phyloP scores from a whole-genome alignment of 2,113 vertebrate species.

The Microcebus ravelobensis region DNA sequence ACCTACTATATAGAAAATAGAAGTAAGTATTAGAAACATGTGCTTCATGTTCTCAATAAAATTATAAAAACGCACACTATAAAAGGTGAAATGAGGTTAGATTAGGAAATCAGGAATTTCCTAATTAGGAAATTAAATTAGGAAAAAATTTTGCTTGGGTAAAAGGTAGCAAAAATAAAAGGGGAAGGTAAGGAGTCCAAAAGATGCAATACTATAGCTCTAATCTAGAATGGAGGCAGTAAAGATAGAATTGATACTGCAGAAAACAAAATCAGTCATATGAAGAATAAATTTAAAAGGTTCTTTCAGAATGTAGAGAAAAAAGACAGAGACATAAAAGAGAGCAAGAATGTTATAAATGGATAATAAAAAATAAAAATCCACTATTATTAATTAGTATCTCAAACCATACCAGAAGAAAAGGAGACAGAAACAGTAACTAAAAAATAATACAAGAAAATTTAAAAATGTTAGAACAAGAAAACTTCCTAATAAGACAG shows the following conservation, averaged over 20 bases:
- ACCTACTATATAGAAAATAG: neutral
- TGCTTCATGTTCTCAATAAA: neutral
- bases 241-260: neutral
- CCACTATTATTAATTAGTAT: neutral
- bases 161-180: neutral
- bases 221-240: neutral
- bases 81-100: neutral
- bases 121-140: neutral
- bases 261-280: neutral
- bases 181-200: neutral
- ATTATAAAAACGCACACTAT: neutral
- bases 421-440: neutral
- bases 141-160: neutral
- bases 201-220: neutral
- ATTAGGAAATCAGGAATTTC: neutral
- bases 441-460: constrained; percentile 11
- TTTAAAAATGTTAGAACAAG: neutral
- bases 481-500: neutral
- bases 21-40: neutral
- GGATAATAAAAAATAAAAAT: neutral
- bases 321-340: neutral
- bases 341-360: neutral
- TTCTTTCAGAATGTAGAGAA: neutral
- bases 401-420: neutral
- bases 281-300: neutral